A percentile compares a stretch with the other conserved stretches of the same genome.
Conservation (phyloP, 1,140 invertebrate genomes). For the Plutomurus gul region DNA sequence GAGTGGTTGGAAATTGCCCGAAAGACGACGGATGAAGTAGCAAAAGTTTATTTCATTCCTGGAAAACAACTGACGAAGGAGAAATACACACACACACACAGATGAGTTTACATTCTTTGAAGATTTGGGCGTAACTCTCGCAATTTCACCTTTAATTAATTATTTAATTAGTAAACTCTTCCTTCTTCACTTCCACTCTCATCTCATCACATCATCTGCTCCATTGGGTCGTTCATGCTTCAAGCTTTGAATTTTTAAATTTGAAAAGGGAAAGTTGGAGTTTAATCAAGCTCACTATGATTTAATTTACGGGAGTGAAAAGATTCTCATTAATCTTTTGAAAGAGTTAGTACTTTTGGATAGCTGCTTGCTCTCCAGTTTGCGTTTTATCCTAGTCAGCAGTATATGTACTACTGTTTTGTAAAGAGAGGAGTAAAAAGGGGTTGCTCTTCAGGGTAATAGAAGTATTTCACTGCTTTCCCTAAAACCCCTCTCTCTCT, state of each 20-base stretch:
- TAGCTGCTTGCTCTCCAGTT: neutral
- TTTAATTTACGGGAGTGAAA: constrained; percentile 20
- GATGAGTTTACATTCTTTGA: neutral
- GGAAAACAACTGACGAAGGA: neutral
- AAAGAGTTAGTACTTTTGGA: neutral
- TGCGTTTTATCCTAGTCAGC: no score
- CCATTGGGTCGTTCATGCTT: neutral
- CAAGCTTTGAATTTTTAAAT: constrained; percentile 21
- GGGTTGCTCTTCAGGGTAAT: no score
- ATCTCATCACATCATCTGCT: constrained; percentile 9
- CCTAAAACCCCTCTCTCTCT: neutral
- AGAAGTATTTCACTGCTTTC: neutral
- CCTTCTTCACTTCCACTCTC: constrained; percentile 11
- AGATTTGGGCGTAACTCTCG: neutral
- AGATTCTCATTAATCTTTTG: constrained; percentile 26
- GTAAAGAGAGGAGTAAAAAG: neutral
- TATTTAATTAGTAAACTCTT: constrained; percentile 23
- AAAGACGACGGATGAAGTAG: no score
- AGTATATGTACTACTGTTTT: neutral
- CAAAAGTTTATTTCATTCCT: no score
- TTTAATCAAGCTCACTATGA: constrained; percentile 21
- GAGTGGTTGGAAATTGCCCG: no score
- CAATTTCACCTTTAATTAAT: constrained; percentile 28
- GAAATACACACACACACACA: no score
- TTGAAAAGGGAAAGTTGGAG: neutral